Evolutionary conservation across 2,113 vertebrate genomes (phyloP), one percentile per base, ranked within the genome.

Genomic region (Lepus timidus): DNA sequence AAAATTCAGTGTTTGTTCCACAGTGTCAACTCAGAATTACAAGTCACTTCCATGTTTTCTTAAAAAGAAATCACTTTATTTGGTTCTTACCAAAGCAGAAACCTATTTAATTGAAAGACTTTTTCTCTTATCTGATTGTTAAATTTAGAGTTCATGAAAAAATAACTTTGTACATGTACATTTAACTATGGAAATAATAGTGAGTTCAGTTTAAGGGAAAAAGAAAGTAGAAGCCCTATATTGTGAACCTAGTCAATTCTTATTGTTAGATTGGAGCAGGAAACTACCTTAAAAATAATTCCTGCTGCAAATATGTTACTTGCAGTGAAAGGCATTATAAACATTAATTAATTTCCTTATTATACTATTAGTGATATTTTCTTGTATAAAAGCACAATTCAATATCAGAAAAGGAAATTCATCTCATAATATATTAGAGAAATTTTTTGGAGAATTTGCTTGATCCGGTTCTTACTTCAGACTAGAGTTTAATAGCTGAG

Each of bases 41-140:
- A 71, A 31, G 36, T 75, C 20, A 78, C 22, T 58, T 51, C 4
- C 31, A 1, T 76, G 51, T 73, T 92, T 95, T 87, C 70, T 88
- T 80, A 27, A 27, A 86, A 84, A 84, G 36, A 27, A 80, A 17
- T 71, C 61, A 75, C 7, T 16, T 33, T 55, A 58, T n/a, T 58
- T 80, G 52, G 11, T 51, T 58, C 4, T 70, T 23, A 67, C 23
- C 17, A 81, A 83, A 80, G 44, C 19, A 87, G 85, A 84, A 11
- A 58, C 1, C 9, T 49, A 49, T 52, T 85, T 90, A 64, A 76
- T 33, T 67, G n/a, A 80, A 52, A 85, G 3, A 85, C 78, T 84
- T 88, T 2, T 83, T 80, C n/a, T 85, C n/a, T 64, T 85, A 22
- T 88, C 58, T 78, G 14, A 90, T 85, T 93, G 73, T 27, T 80